Evolutionary conservation across 2,113 vertebrate species (phyloP).

Genomic region (Cheirogaleus medius): DNA sequence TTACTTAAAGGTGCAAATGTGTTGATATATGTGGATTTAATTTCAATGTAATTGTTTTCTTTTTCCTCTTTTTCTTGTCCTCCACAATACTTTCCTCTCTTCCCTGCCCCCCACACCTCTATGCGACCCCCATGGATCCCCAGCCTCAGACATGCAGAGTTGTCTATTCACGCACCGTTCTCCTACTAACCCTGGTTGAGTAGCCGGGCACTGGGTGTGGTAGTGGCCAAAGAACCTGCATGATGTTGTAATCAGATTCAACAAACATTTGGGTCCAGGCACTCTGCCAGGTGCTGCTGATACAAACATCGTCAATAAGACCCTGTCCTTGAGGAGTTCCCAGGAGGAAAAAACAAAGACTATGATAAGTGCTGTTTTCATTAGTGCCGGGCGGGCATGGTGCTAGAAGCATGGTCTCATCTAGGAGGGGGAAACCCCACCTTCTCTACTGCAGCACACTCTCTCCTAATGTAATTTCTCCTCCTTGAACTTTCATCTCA

Average conservation of each 20-base stretch:
- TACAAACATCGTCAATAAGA: neutral
- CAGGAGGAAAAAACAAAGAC: neutral
- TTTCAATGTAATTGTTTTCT: neutral
- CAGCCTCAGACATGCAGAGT: fast-evolving
- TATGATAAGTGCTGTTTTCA: neutral
- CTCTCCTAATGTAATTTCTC: neutral
- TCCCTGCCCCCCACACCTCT: neutral
- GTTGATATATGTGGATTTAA: neutral
- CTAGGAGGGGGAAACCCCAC: neutral
- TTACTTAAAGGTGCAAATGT: neutral
- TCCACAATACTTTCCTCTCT: neutral
- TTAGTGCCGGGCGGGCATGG: neutral
- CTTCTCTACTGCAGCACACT: neutral
- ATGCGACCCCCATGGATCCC: neutral
- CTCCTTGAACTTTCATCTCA: neutral
- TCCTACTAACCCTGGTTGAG: neutral
- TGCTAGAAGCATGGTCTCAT: neutral
- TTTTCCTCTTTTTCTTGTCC: neutral
- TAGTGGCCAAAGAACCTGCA: neutral
- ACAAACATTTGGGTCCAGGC: neutral
- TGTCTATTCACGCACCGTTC: neutral
- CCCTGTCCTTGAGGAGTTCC: neutral
- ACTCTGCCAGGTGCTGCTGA: neutral
- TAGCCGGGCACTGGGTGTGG: neutral
- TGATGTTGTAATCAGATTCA: conserved; percentile 8